Conservation (phyloP, 2,888 invertebrate genomes). For the Limenitis camilla region DNA sequence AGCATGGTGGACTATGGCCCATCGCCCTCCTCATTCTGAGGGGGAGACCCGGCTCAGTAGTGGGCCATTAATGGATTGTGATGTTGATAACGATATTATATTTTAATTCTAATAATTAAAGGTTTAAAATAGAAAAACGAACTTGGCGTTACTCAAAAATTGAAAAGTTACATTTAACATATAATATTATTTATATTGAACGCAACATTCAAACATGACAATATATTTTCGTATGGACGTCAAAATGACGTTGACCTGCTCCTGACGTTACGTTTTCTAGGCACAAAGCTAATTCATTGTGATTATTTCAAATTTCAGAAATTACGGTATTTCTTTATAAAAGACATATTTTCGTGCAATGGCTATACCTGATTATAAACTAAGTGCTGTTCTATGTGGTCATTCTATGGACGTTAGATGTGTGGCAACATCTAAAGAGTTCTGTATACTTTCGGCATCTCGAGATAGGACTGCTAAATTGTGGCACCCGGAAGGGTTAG, state of each 20-base stretch:
- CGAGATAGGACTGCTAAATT: conserved; percentile 90
- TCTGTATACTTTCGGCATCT: conserved; percentile 88
- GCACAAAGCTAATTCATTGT: conserved; percentile 24
- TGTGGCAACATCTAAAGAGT: conserved; percentile 78
- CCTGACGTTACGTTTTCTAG: no score
- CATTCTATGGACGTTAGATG: conserved; percentile 91
- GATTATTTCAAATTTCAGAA: conserved; percentile 34
- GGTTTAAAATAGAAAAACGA: not conserved
- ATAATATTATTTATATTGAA: conserved; percentile 4
- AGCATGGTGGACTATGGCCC: no score
- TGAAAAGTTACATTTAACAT: no score
- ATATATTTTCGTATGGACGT: conserved; percentile 29
- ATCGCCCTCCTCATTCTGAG: no score
- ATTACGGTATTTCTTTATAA: conserved; percentile 26
- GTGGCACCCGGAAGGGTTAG: conserved; percentile 86
- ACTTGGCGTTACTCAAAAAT: no score
- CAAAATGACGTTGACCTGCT: conserved; percentile 13
- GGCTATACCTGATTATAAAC: conserved; percentile 79
- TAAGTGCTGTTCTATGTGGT: conserved; percentile 84
- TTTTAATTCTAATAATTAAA: not conserved
- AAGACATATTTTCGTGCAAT: conserved; percentile 32
- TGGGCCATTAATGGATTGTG: no score
- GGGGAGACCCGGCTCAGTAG: no score
- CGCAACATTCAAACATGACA: conserved; percentile 10
- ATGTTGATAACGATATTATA: no score